phyloP scores from a whole-genome alignment of 2,888 invertebrate genomes.

The Schizaphis graminum region DNA sequence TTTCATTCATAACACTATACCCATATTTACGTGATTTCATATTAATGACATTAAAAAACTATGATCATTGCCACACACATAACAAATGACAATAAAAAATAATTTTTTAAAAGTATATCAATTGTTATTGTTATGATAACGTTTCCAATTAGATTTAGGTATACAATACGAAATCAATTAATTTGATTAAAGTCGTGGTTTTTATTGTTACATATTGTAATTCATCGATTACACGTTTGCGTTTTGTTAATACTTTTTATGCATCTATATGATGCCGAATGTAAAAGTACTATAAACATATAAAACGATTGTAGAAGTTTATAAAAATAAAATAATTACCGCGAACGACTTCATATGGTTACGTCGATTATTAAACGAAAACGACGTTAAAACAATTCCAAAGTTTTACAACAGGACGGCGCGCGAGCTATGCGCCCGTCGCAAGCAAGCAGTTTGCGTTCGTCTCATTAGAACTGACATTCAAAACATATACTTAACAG shows the following conservation, averaged over 20 bases:
- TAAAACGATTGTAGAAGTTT: background rate
- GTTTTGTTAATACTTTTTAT: background rate
- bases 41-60: background rate
- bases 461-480: conserved; percentile 22
- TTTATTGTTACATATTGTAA: background rate
- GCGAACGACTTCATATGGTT: background rate
- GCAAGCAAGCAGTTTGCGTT: background rate
- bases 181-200: background rate
- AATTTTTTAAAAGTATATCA: background rate
- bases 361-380: background rate
- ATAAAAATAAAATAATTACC: background rate
- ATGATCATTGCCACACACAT: background rate
- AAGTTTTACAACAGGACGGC: background rate
- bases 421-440: background rate
- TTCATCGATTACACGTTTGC: background rate
- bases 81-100: background rate
- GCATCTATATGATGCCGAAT: too few relatives aligned
- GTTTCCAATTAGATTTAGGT: background rate
- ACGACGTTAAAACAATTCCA: conserved; percentile 22
- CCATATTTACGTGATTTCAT: background rate
- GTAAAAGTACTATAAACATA: background rate
- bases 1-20: background rate
- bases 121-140: background rate
- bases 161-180: background rate
- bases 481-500: conserved; percentile 49